Conservation (phyloP, 2,888 invertebrate genomes). For the Platycheirus rosarum region DNA sequence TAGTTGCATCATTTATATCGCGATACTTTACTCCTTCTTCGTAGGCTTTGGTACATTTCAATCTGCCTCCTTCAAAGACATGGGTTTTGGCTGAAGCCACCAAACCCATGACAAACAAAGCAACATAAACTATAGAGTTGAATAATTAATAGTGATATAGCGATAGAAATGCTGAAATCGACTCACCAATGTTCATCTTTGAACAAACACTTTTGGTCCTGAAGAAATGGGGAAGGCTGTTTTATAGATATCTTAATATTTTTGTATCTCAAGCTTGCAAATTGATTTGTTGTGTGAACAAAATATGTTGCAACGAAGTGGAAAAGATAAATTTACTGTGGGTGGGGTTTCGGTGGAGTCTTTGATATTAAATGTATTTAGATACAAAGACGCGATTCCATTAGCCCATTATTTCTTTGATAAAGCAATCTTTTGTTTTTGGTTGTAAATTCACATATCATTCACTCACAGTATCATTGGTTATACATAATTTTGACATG, state of each 20-base stretch:
- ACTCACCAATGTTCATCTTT: conserved; percentile 39
- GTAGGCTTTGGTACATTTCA: conserved; percentile 77
- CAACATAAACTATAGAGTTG: conserved; percentile 4
- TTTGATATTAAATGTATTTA: too few relatives aligned
- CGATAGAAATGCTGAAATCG: background rate
- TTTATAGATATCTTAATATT: background rate
- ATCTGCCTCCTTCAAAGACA: conserved; percentile 27
- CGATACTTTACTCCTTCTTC: conserved; percentile 79
- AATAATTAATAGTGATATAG: background rate
- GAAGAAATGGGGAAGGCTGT: background rate
- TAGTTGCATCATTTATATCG: conserved; percentile 80
- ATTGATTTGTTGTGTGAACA: conserved; percentile 59
- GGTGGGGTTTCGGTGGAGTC: too few relatives aligned
- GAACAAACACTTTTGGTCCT: background rate
- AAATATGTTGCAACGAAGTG: background rate
- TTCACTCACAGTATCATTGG: conserved; percentile 2
- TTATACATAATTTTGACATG: conserved; percentile 2
- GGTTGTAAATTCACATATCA: background rate
- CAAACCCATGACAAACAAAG: background rate
- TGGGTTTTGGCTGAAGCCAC: conserved; percentile 3
- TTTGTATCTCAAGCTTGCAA: conserved; percentile 15
- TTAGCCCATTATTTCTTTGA: conserved; percentile 25
- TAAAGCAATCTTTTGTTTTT: conserved; percentile 9
- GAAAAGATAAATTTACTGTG: too few relatives aligned
- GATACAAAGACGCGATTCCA: too few relatives aligned